phyloP scores from a whole-genome alignment of 2,888 invertebrate species.

The Uropetala carovei region DNA sequence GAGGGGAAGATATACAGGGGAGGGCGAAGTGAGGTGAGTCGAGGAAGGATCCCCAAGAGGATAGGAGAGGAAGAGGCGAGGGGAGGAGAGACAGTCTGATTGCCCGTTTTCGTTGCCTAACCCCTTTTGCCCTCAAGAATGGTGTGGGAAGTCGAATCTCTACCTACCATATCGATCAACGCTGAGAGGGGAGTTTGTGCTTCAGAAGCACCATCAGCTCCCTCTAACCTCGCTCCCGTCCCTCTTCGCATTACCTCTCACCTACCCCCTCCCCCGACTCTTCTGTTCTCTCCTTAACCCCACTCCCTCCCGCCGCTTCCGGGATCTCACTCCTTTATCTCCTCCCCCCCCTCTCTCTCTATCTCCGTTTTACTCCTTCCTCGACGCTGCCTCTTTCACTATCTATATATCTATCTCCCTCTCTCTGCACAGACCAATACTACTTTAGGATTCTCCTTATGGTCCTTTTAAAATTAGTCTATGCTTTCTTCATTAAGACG shows the following conservation, averaged over 20 bases:
- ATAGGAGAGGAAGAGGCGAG: background rate
- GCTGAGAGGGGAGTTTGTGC: constrained; percentile 41
- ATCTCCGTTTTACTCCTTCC: no score
- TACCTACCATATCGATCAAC: constrained; percentile 51
- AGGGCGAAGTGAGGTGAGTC: background rate
- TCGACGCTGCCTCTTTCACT: no score
- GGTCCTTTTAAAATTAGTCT: constrained; percentile 21
- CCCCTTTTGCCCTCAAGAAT: constrained; percentile 48
- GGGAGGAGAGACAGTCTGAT: constrained; percentile 25
- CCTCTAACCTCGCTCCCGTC: background rate
- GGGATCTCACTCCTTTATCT: no score
- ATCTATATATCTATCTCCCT: no score
- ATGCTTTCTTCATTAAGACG: constrained; percentile 49
- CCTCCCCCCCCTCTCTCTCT: no score
- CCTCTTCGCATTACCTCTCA: background rate
- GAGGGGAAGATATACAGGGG: background rate
- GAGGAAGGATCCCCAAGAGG: background rate
- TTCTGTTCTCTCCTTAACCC: background rate
- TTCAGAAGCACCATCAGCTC: constrained; percentile 37
- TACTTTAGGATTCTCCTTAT: background rate
- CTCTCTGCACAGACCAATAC: no score
- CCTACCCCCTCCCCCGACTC: background rate
- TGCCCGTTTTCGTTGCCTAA: constrained; percentile 61
- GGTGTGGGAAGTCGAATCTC: constrained; percentile 53
- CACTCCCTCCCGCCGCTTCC: no score